Conservation (phyloP, 2,797 vertebrate genomes). For the Anas acuta region DNA sequence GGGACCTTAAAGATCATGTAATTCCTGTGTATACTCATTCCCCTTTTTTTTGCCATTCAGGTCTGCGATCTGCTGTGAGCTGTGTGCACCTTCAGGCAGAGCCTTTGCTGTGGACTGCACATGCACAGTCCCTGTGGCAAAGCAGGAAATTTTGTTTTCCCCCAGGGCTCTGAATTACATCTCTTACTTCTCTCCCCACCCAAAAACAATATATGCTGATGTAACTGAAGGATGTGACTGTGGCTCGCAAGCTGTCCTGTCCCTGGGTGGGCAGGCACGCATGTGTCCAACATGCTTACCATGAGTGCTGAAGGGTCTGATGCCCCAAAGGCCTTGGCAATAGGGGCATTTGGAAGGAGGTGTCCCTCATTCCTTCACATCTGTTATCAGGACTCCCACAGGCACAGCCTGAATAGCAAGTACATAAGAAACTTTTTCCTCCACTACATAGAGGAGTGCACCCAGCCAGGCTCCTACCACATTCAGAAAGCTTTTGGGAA, state of each 20-base stretch:
- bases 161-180: not conserved
- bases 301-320: rapidly evolving
- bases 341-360: not conserved
- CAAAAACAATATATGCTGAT: not conserved
- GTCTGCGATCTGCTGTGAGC: not conserved
- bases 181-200: not conserved
- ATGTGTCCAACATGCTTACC: rapidly evolving
- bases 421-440: not conserved
- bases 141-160: not conserved
- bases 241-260: not conserved
- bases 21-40: not conserved
- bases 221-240: not conserved
- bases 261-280: rapidly evolving
- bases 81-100: not conserved
- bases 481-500: not conserved
- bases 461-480: not conserved
- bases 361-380: not conserved
- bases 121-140: not conserved
- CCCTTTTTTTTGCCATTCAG: not conserved
- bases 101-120: not conserved
- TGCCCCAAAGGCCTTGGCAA: not conserved
- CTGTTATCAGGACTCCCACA: not conserved
- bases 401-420: not conserved
- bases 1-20: too few species aligned
- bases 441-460: not conserved